phyloP scores from a whole-genome alignment of 2,888 invertebrate genomes.

The Sepioteuthis lessoniana region DNA sequence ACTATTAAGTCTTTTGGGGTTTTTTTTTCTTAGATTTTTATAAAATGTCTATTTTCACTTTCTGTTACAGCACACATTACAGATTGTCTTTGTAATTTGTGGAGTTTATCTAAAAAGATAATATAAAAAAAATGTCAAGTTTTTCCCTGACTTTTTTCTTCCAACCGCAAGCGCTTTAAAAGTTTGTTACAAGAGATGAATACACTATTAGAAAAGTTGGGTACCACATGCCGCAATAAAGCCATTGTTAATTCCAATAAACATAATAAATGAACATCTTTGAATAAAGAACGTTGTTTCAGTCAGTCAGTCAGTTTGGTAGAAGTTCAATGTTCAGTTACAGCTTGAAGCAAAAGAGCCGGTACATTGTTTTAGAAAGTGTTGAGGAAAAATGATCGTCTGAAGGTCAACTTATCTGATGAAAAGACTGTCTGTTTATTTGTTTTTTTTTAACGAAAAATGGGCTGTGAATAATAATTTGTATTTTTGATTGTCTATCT shows the following conservation, averaged over 20 bases:
- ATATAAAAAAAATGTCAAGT: neutral
- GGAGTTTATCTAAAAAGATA: too few relatives aligned
- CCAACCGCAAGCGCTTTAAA: neutral
- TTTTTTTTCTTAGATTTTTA: too few relatives aligned
- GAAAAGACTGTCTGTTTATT: too few relatives aligned
- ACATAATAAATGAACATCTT: neutral
- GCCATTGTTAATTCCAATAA: neutral
- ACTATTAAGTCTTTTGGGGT: neutral
- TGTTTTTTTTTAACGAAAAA: too few relatives aligned
- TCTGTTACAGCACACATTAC: neutral
- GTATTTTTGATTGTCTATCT: too few relatives aligned
- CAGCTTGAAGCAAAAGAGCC: neutral
- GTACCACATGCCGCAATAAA: neutral
- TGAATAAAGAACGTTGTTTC: neutral
- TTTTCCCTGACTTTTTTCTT: neutral
- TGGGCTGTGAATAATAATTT: too few relatives aligned
- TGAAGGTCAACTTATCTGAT: too few relatives aligned
- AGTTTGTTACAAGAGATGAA: conserved; percentile 9
- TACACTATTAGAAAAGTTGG: neutral
- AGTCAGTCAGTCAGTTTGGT: neutral
- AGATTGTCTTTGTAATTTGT: too few relatives aligned
- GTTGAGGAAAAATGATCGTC: neutral
- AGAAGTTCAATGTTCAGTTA: neutral
- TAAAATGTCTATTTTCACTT: neutral
- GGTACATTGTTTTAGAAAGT: neutral